Conservation (phyloP, 2,888 invertebrate species). For the Cataglyphis livida region DNA sequence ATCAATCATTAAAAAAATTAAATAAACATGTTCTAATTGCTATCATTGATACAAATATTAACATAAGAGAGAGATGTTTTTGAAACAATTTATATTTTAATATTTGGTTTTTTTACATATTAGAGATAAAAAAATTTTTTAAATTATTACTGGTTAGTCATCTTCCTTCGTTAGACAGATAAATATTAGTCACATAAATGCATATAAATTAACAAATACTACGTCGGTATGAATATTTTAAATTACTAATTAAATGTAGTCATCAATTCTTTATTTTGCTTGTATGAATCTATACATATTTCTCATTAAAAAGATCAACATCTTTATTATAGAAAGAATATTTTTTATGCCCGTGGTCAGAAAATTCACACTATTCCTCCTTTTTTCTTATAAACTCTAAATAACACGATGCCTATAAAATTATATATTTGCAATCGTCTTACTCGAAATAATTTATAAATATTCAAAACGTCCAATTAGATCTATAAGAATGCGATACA, state of each 20-base stretch:
- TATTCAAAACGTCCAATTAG: conserved; percentile 33
- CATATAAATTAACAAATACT: background rate
- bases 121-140: background rate
- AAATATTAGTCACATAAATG: background rate
- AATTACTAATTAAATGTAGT: background rate
- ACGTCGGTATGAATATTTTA: background rate
- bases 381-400: background rate
- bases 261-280: background rate
- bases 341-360: background rate
- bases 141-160: too few relatives aligned
- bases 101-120: background rate
- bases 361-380: background rate
- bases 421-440: conserved; percentile 3
- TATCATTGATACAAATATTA: background rate
- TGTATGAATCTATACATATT: background rate
- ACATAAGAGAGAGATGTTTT: background rate
- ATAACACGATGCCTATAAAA: background rate
- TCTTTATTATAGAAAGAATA: background rate
- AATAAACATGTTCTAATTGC: background rate
- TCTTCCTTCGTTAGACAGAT: background rate
- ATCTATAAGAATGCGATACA: conserved; percentile 6
- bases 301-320: background rate
- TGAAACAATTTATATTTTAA: background rate
- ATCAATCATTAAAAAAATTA: background rate
- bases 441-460: conserved; percentile 18